phyloP scores from a whole-genome alignment of 2,113 vertebrate species.

The Rhineura floridana region DNA sequence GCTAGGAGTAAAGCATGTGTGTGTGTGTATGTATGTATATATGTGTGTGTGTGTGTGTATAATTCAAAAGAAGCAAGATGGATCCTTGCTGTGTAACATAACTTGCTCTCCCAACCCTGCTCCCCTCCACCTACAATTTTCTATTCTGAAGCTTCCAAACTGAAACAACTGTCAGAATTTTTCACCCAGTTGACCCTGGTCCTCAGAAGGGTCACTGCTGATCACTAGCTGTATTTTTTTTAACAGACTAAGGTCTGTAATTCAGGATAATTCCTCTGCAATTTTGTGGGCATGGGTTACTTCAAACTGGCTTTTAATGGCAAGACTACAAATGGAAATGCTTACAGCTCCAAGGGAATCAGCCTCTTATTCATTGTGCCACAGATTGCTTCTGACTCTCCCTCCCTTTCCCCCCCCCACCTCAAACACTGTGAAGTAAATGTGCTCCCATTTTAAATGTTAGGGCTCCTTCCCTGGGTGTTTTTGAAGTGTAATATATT shows the following conservation, averaged over 20 bases:
- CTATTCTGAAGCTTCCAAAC: conserved; percentile 58
- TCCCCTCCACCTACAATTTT: conserved; percentile 5
- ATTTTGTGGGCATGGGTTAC: conserved; percentile 73
- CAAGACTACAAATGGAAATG: conserved; percentile 54
- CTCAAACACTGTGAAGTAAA: conserved; percentile 45
- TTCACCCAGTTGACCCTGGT: conserved; percentile 76
- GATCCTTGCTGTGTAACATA: conserved; percentile 27
- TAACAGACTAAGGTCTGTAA: conserved; percentile 78
- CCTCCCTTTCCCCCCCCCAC: background rate
- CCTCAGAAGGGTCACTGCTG: conserved; percentile 74
- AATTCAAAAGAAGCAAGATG: conserved; percentile 28
- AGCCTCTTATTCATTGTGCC: conserved; percentile 52
- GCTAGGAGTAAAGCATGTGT: conserved; percentile 52
- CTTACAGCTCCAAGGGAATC: conserved; percentile 61
- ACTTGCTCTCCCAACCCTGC: conserved; percentile 17
- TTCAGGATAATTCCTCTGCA: conserved; percentile 82
- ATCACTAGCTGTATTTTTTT: conserved; percentile 75
- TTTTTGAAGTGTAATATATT: conserved; percentile 63
- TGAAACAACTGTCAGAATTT: conserved; percentile 72
- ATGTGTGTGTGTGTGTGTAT: too few species aligned
- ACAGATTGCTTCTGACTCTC: conserved; percentile 59
- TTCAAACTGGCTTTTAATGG: conserved; percentile 71
- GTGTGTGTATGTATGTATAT: too few species aligned
- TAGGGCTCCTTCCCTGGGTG: conserved; percentile 51
- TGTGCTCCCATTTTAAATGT: conserved; percentile 51